phyloP scores from a whole-genome alignment of 2,113 vertebrate species.

The Ploceus nigricollis region DNA sequence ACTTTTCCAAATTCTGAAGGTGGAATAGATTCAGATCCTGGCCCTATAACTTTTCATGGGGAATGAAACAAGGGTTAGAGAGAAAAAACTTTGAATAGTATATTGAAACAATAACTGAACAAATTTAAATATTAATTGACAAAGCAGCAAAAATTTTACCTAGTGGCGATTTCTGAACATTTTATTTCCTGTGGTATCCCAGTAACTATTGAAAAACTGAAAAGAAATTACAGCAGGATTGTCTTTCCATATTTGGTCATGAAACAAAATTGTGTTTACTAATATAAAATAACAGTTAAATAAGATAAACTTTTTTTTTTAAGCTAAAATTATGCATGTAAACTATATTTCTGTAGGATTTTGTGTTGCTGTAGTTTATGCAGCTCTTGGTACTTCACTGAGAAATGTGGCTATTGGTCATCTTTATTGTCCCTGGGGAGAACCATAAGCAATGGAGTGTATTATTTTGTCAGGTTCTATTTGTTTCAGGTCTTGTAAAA shows the following conservation, averaged over 20 bases:
- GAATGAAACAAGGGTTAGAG: neutral
- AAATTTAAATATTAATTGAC: neutral
- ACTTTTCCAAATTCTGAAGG: neutral
- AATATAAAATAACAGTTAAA: neutral
- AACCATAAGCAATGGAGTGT: neutral
- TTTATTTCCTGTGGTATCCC: neutral
- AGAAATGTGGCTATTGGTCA: neutral
- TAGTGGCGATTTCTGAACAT: neutral
- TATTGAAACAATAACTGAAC: neutral
- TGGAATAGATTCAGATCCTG: neutral
- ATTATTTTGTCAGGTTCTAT: conserved; percentile 20
- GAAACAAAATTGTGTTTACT: neutral
- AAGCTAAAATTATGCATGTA: neutral
- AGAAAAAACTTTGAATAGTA: neutral
- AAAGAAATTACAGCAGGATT: neutral
- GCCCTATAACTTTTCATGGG: neutral
- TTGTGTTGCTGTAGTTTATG: neutral
- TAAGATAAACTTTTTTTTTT: neutral
- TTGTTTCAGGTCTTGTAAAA: conserved; percentile 10
- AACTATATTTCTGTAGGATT: neutral
- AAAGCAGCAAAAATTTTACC: neutral
- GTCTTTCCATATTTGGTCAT: neutral
- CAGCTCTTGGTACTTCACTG: neutral
- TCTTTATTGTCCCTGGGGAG: neutral
- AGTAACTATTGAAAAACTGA: neutral